Evolutionary conservation across 2,113 vertebrate species (phyloP), one percentile per base, ranked within the genome.

Genomic region (Tyrannus savana): DNA sequence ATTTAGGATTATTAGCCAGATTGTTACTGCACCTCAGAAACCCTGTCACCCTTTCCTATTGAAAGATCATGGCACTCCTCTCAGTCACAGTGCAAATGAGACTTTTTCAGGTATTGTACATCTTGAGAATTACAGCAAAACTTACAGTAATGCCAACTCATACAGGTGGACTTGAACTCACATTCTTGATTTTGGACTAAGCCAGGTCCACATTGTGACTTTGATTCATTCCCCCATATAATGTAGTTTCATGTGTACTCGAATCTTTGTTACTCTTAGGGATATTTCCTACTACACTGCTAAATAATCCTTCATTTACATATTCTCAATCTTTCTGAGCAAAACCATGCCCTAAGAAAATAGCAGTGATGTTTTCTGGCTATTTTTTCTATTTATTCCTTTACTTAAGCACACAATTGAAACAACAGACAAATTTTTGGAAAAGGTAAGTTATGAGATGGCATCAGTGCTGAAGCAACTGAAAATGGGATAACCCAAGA

Each of bases 401-500:
- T 80, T 60, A 47, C 50, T 79, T 90, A 42, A 6, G 21, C 4
- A 1, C 49, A 62, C 5, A 28, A 33, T 74, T 73, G 24, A 74
- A 95, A 94, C 82, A 53, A 76, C 73, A 31, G 84, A 72, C 23
- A 76, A 93, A 90, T 76, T 76, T 28, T 84, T 91, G 86, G 72
- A 96, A 74, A 73, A 97, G 72, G 89, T 95, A 82, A 85, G 64
- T 89, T 90, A 60, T 30, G 91, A 95, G 85, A 95, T 91, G 47
- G 53, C 83, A 95, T 74, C 64, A 23, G 1, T 79, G 64, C 44
- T 74, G 94, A 81, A 95, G 76, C 94, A 95, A 93, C 86, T 96
- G 95, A 97, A 93, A 96, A 94, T 37, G 73, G 88, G 87, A 94
- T 94, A 96, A 97, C 88, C 94, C 90, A 95, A 80, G 91, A 97